Conservation (phyloP, 2,797 vertebrate species). For the Myotis pilosus region DNA sequence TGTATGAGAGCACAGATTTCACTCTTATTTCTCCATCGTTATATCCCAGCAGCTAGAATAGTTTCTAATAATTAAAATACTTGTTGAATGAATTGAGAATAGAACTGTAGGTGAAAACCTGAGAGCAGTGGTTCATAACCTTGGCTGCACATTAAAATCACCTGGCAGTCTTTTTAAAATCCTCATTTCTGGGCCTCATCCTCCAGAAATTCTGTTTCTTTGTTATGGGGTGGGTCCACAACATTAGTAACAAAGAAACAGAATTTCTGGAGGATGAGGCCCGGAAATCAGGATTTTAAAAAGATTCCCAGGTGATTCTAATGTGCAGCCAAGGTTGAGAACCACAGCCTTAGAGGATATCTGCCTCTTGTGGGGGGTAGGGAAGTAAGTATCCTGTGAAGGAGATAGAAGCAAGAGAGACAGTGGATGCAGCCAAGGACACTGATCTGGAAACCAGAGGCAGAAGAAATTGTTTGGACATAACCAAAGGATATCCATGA, state of each 20-base stretch:
- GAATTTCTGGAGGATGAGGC: too few relatives aligned
- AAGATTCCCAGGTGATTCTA: too few relatives aligned
- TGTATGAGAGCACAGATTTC: neutral
- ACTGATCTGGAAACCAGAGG: neutral
- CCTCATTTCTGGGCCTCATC: too few relatives aligned
- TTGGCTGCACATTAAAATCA: too few relatives aligned
- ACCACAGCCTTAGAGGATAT: neutral
- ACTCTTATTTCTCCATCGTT: neutral
- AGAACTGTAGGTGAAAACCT: neutral
- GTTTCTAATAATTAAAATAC: neutral
- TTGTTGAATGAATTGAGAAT: neutral
- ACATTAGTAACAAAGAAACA: too few relatives aligned
- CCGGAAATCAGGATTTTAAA: too few relatives aligned
- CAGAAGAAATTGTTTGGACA: neutral
- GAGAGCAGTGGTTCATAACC: neutral
- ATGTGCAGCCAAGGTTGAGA: too few relatives aligned
- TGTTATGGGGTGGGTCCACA: too few relatives aligned
- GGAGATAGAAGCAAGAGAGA: neutral
- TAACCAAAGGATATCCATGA: neutral
- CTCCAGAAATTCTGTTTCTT: too few relatives aligned
- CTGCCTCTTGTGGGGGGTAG: neutral
- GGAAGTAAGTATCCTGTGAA: neutral
- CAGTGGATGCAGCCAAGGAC: neutral
- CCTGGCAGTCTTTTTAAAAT: too few relatives aligned
- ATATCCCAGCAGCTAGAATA: neutral